phyloP scores from a whole-genome alignment of 2,888 invertebrate species.

The Nesidiocoris tenuis region DNA sequence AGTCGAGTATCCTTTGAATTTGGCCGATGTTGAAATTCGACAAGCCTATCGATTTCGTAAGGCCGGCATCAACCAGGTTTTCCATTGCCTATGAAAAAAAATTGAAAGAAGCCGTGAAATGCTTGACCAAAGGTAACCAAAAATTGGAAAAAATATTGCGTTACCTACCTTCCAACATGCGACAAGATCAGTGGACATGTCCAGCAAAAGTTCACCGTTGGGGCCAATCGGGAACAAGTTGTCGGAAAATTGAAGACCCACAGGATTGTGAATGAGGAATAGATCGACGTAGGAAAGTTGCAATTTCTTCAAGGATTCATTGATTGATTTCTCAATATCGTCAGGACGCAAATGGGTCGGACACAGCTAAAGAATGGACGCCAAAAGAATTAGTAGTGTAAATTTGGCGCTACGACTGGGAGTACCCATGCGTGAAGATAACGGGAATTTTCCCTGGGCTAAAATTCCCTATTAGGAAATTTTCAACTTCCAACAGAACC shows the following conservation, averaged over 20 bases:
- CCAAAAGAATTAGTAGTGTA: too few relatives aligned
- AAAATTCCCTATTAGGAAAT: too few relatives aligned
- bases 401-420: too few relatives aligned
- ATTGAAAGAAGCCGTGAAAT: neutral
- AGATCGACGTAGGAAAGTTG: constrained; percentile 35
- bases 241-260: constrained; percentile 24
- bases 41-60: constrained; percentile 75
- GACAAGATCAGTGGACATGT: constrained; percentile 23
- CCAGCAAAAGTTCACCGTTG: constrained; percentile 26
- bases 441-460: too few relatives aligned
- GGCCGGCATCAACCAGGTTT: constrained; percentile 65
- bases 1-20: constrained; percentile 64
- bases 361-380: constrained; percentile 29
- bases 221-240: constrained; percentile 21
- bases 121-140: too few relatives aligned
- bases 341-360: constrained; percentile 31
- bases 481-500: too few relatives aligned
- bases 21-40: constrained; percentile 80
- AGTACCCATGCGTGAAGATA: too few relatives aligned
- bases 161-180: constrained; percentile 42
- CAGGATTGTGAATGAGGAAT: constrained; percentile 40
- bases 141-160: too few relatives aligned
- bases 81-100: constrained; percentile 62
- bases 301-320: constrained; percentile 25
- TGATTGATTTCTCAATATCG: constrained; percentile 36